Percentiles rank a stretch among this genome's conserved stretches.
Evolutionary conservation across 2,797 vertebrate species (phyloP).

Genomic region (Trachurus trachurus): DNA sequence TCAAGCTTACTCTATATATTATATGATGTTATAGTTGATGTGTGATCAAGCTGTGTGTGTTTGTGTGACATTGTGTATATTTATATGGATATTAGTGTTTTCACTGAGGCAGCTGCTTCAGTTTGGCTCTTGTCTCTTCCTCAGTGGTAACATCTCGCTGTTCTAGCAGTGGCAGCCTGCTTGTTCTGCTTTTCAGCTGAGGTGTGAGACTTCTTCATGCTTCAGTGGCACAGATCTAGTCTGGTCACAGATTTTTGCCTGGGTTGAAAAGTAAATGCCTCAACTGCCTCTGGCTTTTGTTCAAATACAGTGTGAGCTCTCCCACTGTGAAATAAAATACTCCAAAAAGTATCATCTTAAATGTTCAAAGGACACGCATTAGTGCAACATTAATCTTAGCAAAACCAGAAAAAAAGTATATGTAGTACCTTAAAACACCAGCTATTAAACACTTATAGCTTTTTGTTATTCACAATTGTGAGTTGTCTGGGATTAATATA

Average conservation of each 20-base stretch:
- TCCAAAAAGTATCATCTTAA: constrained; percentile 19
- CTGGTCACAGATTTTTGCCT: constrained; percentile 50
- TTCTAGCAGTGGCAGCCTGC: constrained; percentile 30
- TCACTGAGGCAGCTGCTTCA: constrained; percentile 48
- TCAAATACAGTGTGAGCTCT: constrained; percentile 32
- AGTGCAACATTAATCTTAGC: constrained; percentile 25
- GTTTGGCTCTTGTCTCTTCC: constrained; percentile 29
- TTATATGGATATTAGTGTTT: constrained; percentile 44
- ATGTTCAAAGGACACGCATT: constrained; percentile 16
- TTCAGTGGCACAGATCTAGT: constrained; percentile 44
- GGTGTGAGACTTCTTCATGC: constrained; percentile 49
- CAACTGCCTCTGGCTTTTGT: constrained; percentile 51
- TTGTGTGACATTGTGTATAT: background rate
- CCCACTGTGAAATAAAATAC: constrained; percentile 40
- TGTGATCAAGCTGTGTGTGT: constrained; percentile 44
- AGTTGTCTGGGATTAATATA: constrained; percentile 35
- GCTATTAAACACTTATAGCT: background rate
- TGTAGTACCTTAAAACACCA: constrained; percentile 8
- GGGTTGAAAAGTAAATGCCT: constrained; percentile 48
- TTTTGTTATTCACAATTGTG: constrained; percentile 9
- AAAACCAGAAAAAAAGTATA: constrained; percentile 3
- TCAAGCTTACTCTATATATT: constrained; percentile 41
- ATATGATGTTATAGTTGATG: constrained; percentile 39
- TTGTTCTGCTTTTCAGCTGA: constrained; percentile 48
- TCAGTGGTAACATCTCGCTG: constrained; percentile 30